These are phyloP conservation scores for Trichogramma pretiosum DNA, from an alignment of 1,140 invertebrate species.

Conservation along the genomic window DNA sequence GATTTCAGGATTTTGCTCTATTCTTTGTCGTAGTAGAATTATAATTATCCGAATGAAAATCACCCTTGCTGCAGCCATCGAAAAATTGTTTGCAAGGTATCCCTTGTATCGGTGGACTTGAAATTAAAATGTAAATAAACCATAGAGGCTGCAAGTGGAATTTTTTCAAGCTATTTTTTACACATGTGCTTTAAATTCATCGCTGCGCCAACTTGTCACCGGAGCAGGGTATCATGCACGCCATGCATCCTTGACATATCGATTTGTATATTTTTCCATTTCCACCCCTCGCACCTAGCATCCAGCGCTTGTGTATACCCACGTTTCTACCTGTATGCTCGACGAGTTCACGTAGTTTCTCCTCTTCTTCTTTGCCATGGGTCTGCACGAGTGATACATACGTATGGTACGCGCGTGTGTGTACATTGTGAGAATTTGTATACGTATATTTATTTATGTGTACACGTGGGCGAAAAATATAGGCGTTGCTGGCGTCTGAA, in stretches of 20 bases:
- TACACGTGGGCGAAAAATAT: slow-evolving; percentile 7
- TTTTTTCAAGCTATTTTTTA: no score
- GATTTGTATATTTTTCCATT: background rate
- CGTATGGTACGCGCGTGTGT: no score
- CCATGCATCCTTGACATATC: slow-evolving; percentile 31
- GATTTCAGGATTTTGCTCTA: no score
- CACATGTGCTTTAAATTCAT: slow-evolving; percentile 17
- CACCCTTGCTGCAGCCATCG: no score
- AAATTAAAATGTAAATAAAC: no score
- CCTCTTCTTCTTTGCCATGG: background rate
- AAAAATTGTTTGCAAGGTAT: no score
- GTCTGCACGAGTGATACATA: background rate
- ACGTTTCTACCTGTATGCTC: background rate
- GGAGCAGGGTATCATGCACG: slow-evolving; percentile 36
- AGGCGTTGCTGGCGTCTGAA: slow-evolving; percentile 33
- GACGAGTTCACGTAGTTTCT: background rate
- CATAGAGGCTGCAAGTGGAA: no score
- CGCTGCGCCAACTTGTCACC: slow-evolving; percentile 30
- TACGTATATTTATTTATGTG: background rate
- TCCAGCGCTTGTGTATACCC: background rate
- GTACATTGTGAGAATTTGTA: no score
- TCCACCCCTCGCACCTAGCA: background rate
- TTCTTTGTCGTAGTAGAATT: no score
- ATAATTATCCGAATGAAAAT: no score
- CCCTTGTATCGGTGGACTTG: no score